Base-by-base conservation (phyloP, 2,888 invertebrate genomes). In the Listrodromus nycthemerus region DNA sequence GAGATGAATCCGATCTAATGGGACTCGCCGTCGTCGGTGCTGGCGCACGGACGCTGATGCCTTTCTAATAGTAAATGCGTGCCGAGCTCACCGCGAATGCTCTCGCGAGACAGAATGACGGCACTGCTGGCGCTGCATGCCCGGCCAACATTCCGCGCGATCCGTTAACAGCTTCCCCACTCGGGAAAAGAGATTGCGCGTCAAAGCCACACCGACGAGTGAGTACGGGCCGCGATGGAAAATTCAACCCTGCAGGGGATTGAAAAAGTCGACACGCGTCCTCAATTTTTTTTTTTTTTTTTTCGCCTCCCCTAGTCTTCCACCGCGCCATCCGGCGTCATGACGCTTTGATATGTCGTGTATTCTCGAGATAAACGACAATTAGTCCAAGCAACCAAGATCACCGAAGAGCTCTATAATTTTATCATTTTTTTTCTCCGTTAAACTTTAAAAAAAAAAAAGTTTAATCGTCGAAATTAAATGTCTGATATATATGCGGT, bases 1-100 rank as follows among this genome's bases (percentile, higher is more conserved):
- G 81, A 78, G 61, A 70, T 65, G 84, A 84, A 84, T 84, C 78
- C n/a, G 58, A 74, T 74, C 58, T 75, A 66, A 74, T 61, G 45
- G 65, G 48, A 24, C 33, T 21, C 37, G 74, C 48, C 24, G 41
- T 50, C 33, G 37, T 50, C 33, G 37, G 74, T 50, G 65, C 50
- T 50, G 37, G 74, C 8, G 63, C 37, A 50, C 37, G 50, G 58
- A 33, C 52, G 70, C 30, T 16, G 58, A 24, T 58, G 30, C 24
- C 58, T 27, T n/a, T 58, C 27, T 58, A 58, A 58, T 58, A 30
- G 58, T n/a, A 30, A 24, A 58, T 13, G 27, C 13, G 30, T 4
- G 13, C 55, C 8, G 21, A 13, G 41, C 41, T 41, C 41, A 13
- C 41, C 13, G 58, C 24, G 27, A 58, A 50, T 27, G 48, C 48